Evolutionary conservation across 1,140 invertebrate species (phyloP).

Genomic region (Oppia nitens): DNA sequence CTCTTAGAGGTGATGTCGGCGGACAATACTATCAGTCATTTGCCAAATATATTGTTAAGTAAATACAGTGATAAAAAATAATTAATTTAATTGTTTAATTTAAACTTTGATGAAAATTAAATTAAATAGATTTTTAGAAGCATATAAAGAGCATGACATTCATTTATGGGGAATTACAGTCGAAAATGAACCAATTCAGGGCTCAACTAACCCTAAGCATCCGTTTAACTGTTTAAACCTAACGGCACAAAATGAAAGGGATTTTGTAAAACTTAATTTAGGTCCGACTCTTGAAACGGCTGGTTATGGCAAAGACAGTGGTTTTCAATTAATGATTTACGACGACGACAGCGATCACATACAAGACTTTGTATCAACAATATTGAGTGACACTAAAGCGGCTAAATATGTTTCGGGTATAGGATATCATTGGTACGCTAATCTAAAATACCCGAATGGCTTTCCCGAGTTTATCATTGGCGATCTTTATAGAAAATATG

Average conservation of each 20-base stretch:
- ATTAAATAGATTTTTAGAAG: constrained; percentile 37
- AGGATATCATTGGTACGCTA: constrained; percentile 59
- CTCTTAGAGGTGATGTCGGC: constrained; percentile 36
- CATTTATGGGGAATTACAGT: constrained; percentile 44
- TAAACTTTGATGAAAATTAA: not conserved
- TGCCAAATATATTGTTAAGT: constrained; percentile 60
- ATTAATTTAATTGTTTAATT: not conserved
- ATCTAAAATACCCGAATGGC: constrained; percentile 29
- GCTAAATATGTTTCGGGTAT: constrained; percentile 59
- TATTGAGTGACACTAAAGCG: constrained; percentile 33
- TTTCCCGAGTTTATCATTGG: constrained; percentile 37
- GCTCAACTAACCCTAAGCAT: constrained; percentile 32
- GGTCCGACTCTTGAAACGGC: constrained; percentile 45
- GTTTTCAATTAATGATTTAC: constrained; percentile 46
- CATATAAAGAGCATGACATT: constrained; percentile 36
- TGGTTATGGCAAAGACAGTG: constrained; percentile 35
- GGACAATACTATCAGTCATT: constrained; percentile 55
- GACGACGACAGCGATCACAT: constrained; percentile 52
- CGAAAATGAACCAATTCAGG: constrained; percentile 40
- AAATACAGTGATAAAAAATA: constrained; percentile 19
- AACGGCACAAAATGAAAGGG: constrained; percentile 38
- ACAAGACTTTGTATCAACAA: constrained; percentile 39
- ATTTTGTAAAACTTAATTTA: constrained; percentile 46
- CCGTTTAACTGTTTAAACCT: constrained; percentile 56
- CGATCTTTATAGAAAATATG: constrained; percentile 42